These are phyloP conservation scores for Torymus aiolomorphi DNA, from an alignment of 2,888 invertebrate species.

Conservation along the genomic window DNA sequence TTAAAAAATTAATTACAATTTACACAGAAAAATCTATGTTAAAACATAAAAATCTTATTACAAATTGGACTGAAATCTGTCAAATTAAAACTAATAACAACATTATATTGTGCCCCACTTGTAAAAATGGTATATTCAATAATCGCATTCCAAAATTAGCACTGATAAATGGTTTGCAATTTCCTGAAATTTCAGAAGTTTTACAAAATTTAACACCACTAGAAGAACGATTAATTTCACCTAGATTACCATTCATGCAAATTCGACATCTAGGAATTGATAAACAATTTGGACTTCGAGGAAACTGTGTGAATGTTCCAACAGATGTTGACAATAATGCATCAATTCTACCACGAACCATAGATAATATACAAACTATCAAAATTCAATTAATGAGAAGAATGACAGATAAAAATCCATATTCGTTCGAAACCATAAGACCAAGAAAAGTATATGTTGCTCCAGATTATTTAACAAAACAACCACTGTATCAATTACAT, in stretches of 20 bases:
- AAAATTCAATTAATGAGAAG: slow-evolving; percentile 51
- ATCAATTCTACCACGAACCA: slow-evolving; percentile 34
- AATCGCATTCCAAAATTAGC: slow-evolving; percentile 52
- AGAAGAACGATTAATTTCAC: too few relatives aligned
- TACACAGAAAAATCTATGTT: too few relatives aligned
- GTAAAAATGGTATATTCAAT: too few relatives aligned
- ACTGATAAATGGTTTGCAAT: slow-evolving; percentile 53
- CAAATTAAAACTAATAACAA: too few relatives aligned
- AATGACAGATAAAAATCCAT: slow-evolving; percentile 51
- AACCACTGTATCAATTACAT: too few relatives aligned
- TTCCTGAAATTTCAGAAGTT: slow-evolving; percentile 44
- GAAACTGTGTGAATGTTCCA: slow-evolving; percentile 53
- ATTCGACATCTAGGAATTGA: slow-evolving; percentile 50
- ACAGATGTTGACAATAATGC: slow-evolving; percentile 51
- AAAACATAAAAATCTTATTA: too few relatives aligned
- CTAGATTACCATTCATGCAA: slow-evolving; percentile 55
- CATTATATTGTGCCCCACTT: too few relatives aligned
- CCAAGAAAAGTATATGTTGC: too few relatives aligned
- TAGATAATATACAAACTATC: slow-evolving; percentile 52
- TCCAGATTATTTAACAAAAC: too few relatives aligned
- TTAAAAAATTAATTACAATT: too few relatives aligned
- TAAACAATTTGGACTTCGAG: slow-evolving; percentile 42
- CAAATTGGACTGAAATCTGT: too few relatives aligned
- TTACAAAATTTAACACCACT: slow-evolving; percentile 49
- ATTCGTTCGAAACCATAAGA: too few relatives aligned